Base-by-base conservation (phyloP, 2,797 vertebrate species). In the Phylloscopus collybita region DNA sequence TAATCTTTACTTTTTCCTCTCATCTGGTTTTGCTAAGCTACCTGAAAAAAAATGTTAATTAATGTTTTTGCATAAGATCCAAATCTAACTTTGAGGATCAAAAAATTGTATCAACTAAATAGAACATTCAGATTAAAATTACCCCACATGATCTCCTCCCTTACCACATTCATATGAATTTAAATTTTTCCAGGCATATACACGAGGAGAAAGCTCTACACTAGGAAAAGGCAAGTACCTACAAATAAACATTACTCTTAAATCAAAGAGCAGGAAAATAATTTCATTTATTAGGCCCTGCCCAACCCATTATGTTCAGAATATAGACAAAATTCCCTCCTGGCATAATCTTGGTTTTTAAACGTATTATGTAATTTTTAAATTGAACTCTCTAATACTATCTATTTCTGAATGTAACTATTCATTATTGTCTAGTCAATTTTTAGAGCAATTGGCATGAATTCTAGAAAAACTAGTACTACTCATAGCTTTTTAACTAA, bases 391-490 rank as follows among this genome's bases (percentile, higher is more conserved):
- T 25, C 19, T 45, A 38, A 45, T 38, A 11, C 9, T 19, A 15
- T 34, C 5, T 54, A 4, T 32, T 88, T 56, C 16, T 32, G 44
- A 62, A 56, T 44, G 26, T 29, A 56, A 20, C 13, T 62, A 40
- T 76, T 25, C 47, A 54, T 60, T 92, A 73, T 56, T 69, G 34
- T 62, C 38, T 38, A 88, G 67, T 84, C 75, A 82, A 59, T 65
- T 95, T 97, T 96, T 86, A 91, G 75, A 86, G 47, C 59, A 80
- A 70, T 82, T 81, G 30, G 54, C 59, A 91, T 64, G 89, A 87
- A 88, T 94, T 91, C 65, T 85, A 75, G 92, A 95, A 94, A 81
- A 88, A 79, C 18, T 78, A 62, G 61, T 90, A 78, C 61, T 44
- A 36, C 47, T 34, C 29, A 45, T 80, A 61, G 25, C 36, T 29